Base-by-base conservation (phyloP, 2,888 invertebrate species). In the Hanleya hanleyi region DNA sequence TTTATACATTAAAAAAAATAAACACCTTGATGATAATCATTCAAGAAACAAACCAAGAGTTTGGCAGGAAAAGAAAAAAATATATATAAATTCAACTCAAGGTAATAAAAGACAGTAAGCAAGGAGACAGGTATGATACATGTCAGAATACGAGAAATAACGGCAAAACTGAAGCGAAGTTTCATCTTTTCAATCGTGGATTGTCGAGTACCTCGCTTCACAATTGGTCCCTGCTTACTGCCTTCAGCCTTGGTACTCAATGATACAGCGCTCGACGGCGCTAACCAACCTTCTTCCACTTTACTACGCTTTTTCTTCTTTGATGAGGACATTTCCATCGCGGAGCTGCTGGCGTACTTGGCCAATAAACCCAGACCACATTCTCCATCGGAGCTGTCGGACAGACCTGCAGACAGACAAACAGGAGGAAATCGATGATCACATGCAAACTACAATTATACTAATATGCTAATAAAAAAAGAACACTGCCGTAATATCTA, bases 341-440 rank as follows among this genome's bases (percentile, higher is more conserved):
- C 7, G 3, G 47, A 47, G 12, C 78, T 62, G 36, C 79, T 72
- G 15, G 85, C 84, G 73, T 83, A 85, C 70, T 83, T 83, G 32
- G 85, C 85, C 47, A 86, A 69, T 6, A 85, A 68, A 12, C 83
- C 83, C 9, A 86, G 80, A 0, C 86, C 85, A 32, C 32, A 57
- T 15, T 57, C 57, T 15, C 29, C 57, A 22, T 57, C 57, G 15
- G 57, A 57, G 32, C 57, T 57, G 32, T 57, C 57, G 2, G 57
- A 57, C 4, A 57, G 4, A 29, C 57, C 57, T 57, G 57, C 4
- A n/a, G n/a, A n/a, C n/a, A n/a, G n/a, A n/a, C n/a, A n/a, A n/a
- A n/a, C n/a, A n/a, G n/a, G n/a, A n/a, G n/a, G n/a, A n/a, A n/a
- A n/a, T n/a, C n/a, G n/a, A n/a, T n/a, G n/a, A n/a, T n/a, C n/a